Percentiles rank a stretch among this genome's conserved stretches.
Evolutionary conservation across 1,140 invertebrate genomes (phyloP).

Genomic region (Drosophila teissieri): DNA sequence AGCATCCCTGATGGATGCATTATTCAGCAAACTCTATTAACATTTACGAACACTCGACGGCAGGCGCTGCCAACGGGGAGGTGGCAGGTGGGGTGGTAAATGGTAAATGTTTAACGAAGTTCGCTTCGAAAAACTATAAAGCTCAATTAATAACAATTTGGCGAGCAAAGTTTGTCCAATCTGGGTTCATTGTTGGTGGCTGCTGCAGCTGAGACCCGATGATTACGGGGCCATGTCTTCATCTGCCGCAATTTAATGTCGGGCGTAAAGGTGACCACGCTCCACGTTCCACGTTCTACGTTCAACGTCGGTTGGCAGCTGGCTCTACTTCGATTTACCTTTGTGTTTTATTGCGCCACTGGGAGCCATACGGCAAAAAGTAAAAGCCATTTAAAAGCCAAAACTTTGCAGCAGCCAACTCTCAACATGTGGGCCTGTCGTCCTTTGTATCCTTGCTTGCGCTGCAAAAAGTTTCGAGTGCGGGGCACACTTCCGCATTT

Average conservation of each 20-base stretch:
- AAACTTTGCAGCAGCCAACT: constrained; percentile 64
- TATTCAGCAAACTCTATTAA: constrained; percentile 58
- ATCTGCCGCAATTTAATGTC: constrained; percentile 61
- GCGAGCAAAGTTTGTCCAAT: constrained; percentile 62
- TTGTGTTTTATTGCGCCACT: constrained; percentile 80
- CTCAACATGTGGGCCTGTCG: constrained; percentile 23
- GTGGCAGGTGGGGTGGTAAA: background rate
- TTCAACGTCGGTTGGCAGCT: constrained; percentile 1
- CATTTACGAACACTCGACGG: constrained; percentile 43
- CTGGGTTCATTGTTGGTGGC: constrained; percentile 36
- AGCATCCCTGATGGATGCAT: constrained; percentile 49
- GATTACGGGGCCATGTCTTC: constrained; percentile 27
- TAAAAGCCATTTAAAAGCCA: constrained; percentile 83
- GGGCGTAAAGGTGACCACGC: constrained; percentile 24
- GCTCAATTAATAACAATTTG: constrained; percentile 82
- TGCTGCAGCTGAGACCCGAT: constrained; percentile 36
- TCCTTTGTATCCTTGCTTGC: constrained; percentile 28
- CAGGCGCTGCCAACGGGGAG: constrained; percentile 5
- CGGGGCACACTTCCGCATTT: constrained; percentile 66
- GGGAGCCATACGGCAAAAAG: constrained; percentile 78
- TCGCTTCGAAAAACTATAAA: constrained; percentile 76
- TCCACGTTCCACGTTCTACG: background rate
- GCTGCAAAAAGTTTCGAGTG: constrained; percentile 60
- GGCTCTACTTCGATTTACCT: constrained; percentile 76
- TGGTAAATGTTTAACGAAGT: constrained; percentile 61